A percentile compares a stretch with the other conserved stretches of the same genome.
Evolutionary conservation across 1,140 invertebrate species (phyloP).

Genomic region (Anastrepha ludens): DNA sequence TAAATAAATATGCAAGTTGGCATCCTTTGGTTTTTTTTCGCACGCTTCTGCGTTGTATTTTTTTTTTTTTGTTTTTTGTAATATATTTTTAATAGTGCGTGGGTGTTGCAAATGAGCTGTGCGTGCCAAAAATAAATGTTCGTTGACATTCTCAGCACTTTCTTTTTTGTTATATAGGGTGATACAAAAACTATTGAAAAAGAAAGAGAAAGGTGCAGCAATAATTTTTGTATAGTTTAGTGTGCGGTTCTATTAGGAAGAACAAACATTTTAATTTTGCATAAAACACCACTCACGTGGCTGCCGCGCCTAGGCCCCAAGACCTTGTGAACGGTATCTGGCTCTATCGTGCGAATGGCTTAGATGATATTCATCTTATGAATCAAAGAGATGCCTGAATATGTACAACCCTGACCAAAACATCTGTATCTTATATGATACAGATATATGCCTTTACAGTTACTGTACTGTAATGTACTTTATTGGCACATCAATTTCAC

Average conservation of each 20-base stretch:
- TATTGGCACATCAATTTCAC: no score
- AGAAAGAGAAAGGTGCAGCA: not conserved
- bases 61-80: not conserved
- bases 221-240: not conserved
- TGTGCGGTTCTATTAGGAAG: not conserved
- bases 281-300: not conserved
- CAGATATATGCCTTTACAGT: no score
- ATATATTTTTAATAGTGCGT: not conserved
- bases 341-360: no score
- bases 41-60: no score
- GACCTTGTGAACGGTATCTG: no score
- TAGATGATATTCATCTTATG: no score
- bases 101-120: slow-evolving; percentile 25
- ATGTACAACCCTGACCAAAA: no score
- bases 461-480: no score
- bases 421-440: no score
- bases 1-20: not conserved
- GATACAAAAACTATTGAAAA: no score
- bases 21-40: not conserved
- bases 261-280: not conserved
- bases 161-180: not conserved
- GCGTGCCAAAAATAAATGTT: not conserved
- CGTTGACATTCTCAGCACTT: not conserved
- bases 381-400: no score
- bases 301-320: no score